Evolutionary conservation across 2,797 vertebrate genomes (phyloP).

Genomic region (Enteromius afrohamiltoni): DNA sequence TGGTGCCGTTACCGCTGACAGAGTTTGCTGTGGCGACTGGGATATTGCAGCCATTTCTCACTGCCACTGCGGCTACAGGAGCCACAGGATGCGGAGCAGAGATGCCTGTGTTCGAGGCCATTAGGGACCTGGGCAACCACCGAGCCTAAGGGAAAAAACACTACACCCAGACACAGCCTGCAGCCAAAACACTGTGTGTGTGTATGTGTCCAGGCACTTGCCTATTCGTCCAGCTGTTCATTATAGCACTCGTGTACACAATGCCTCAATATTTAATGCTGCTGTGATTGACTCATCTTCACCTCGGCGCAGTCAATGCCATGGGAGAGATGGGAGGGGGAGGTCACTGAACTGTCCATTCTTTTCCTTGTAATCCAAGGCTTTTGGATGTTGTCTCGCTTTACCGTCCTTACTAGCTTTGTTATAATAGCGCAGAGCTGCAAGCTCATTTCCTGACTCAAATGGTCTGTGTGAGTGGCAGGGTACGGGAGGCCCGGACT

Average conservation of each 20-base stretch:
- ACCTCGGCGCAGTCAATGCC: conserved; percentile 30
- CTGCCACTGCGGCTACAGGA: conserved; percentile 54
- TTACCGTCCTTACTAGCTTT: conserved; percentile 41
- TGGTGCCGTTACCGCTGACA: conserved; percentile 60
- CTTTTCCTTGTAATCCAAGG: conserved; percentile 60
- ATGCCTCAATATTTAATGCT: conserved; percentile 56
- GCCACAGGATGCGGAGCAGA: conserved; percentile 70
- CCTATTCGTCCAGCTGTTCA: conserved; percentile 40
- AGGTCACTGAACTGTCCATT: conserved; percentile 43
- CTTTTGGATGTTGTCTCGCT: conserved; percentile 54
- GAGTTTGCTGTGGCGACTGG: conserved; percentile 57
- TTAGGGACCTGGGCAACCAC: conserved; percentile 62
- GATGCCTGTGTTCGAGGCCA: conserved; percentile 56
- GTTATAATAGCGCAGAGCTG: conserved; percentile 51
- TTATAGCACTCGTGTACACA: conserved; percentile 44
- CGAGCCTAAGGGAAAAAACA: conserved; percentile 61
- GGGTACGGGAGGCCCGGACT: conserved; percentile 40
- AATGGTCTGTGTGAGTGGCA: conserved; percentile 57
- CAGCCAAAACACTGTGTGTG: conserved; percentile 59
- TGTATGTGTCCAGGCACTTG: conserved; percentile 32
- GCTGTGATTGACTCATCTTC: conserved; percentile 56
- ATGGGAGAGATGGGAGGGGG: conserved; percentile 27
- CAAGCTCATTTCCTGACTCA: conserved; percentile 57
- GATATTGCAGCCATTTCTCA: conserved; percentile 65
- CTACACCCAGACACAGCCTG: conserved; percentile 60